These are phyloP conservation scores for Thelaira solivaga DNA, from an alignment of 2,888 invertebrate species.

Conservation along the genomic window DNA sequence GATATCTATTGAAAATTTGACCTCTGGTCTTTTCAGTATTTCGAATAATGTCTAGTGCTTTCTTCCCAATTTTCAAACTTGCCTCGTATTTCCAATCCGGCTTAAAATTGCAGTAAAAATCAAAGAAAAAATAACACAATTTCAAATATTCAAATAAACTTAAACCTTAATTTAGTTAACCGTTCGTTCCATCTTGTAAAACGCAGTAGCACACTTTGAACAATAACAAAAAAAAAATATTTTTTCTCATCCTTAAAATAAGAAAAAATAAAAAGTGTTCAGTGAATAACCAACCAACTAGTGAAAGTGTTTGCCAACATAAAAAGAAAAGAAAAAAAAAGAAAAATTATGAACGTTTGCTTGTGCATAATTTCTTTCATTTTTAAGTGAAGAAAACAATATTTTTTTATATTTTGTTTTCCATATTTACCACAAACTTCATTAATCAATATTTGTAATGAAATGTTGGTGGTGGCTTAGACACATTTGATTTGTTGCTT, in stretches of 20 bases:
- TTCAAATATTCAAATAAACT: background rate
- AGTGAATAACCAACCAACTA: conserved; percentile 24
- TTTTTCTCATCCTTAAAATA: background rate
- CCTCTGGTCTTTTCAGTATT: too few species aligned
- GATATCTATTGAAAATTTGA: too few species aligned
- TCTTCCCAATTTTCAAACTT: too few species aligned
- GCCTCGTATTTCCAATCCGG: too few species aligned
- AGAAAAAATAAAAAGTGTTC: background rate
- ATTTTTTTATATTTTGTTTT: conserved; percentile 23
- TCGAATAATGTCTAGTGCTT: too few species aligned
- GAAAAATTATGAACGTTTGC: too few species aligned
- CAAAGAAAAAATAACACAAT: too few species aligned
- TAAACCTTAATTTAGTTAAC: background rate
- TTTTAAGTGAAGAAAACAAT: conserved; percentile 27
- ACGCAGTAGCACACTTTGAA: background rate
- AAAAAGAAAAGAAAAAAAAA: conserved; percentile 14
- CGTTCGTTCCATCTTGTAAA: conserved; percentile 12
- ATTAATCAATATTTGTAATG: conserved; percentile 41
- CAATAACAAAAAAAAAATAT: background rate
- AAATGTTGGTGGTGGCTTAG: background rate
- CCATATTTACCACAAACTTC: conserved; percentile 41
- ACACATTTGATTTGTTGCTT: conserved; percentile 17
- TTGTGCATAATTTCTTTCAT: conserved; percentile 21
- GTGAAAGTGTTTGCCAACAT: conserved; percentile 49
- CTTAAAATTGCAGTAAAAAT: too few species aligned